phyloP scores from a whole-genome alignment of 2,113 vertebrate genomes.

The Phainopepla nitens region DNA sequence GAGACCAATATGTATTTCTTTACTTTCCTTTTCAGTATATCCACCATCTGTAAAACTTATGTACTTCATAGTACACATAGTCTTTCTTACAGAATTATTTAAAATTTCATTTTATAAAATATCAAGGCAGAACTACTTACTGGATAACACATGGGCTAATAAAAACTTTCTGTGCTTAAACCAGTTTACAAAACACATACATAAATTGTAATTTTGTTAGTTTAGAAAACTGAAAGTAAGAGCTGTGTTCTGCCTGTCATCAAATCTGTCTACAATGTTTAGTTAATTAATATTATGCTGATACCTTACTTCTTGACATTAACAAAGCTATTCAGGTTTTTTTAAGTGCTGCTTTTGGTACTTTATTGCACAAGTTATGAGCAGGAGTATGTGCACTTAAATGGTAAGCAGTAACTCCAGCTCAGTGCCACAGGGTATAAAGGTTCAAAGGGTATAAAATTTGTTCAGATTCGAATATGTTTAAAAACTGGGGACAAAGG shows the following conservation, averaged over 20 bases:
- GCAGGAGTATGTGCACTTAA: neutral
- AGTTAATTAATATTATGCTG: neutral
- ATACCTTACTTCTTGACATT: neutral
- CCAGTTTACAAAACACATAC: neutral
- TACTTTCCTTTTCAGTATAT: neutral
- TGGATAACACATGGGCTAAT: neutral
- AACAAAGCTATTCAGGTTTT: neutral
- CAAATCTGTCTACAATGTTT: neutral
- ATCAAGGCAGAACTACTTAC: neutral
- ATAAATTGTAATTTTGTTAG: neutral
- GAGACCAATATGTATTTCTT: neutral
- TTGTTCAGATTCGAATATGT: neutral
- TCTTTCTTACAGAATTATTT: neutral
- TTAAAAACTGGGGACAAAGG: neutral
- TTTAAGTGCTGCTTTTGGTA: neutral
- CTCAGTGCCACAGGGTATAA: neutral
- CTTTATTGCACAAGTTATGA: neutral
- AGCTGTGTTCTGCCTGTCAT: neutral
- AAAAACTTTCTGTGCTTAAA: neutral
- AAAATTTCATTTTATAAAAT: neutral
- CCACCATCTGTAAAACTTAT: neutral
- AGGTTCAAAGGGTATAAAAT: neutral
- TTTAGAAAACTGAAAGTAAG: slow-evolving; percentile 26
- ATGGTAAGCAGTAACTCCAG: neutral
- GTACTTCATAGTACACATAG: neutral